phyloP scores from a whole-genome alignment of 2,888 invertebrate genomes.

The Andricus curvator region DNA sequence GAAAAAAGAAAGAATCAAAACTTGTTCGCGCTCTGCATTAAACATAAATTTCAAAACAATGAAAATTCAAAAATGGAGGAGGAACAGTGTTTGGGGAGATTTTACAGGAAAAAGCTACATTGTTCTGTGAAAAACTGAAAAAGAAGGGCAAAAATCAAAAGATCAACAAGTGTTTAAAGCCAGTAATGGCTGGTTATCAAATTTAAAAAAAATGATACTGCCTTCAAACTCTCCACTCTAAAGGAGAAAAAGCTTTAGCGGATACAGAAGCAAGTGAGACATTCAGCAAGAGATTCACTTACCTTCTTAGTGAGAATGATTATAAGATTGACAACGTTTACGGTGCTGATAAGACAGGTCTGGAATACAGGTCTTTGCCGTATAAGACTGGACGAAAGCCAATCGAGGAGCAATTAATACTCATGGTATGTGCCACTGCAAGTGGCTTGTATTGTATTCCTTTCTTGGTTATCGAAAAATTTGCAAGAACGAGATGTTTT shows the following conservation, averaged over 20 bases:
- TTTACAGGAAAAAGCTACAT: too few species aligned
- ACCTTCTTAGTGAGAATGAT: slow-evolving; percentile 42
- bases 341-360: slow-evolving; percentile 59
- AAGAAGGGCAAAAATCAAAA: too few species aligned
- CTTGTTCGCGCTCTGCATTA: too few species aligned
- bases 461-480: slow-evolving; percentile 64
- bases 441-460: slow-evolving; percentile 60
- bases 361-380: slow-evolving; percentile 56
- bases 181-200: too few species aligned
- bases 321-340: slow-evolving; percentile 49
- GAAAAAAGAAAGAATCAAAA: too few species aligned
- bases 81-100: too few species aligned
- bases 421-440: slow-evolving; percentile 54
- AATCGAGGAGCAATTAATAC: slow-evolving; percentile 56
- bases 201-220: slow-evolving; percentile 7
- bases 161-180: too few species aligned
- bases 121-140: too few species aligned
- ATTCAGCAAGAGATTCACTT: slow-evolving; percentile 37
- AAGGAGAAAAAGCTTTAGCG: slow-evolving; percentile 49
- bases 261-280: slow-evolving; percentile 31
- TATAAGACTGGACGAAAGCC: slow-evolving; percentile 56
- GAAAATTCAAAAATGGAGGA: too few species aligned
- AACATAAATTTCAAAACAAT: too few species aligned
- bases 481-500: slow-evolving; percentile 59
- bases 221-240: slow-evolving; percentile 39